Conservation (phyloP, 1,140 invertebrate species). For the Periplaneta americana region DNA sequence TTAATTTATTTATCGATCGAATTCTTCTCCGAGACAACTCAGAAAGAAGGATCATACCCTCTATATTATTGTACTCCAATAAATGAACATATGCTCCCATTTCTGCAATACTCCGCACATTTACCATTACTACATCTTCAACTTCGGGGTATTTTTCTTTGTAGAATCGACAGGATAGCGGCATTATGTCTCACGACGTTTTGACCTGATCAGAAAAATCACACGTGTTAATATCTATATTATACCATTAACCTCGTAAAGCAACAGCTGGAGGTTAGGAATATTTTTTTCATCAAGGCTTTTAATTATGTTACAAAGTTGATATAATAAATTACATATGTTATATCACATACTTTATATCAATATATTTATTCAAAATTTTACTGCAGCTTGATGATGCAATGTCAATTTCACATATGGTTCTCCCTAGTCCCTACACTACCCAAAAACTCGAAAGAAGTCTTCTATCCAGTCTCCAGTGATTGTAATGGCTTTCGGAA, state of each 20-base stretch:
- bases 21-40: slow-evolving; percentile 98
- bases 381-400: no score
- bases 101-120: slow-evolving; percentile 95
- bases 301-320: no score
- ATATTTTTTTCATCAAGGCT: not conserved
- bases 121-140: slow-evolving; percentile 99
- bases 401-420: no score
- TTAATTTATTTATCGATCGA: slow-evolving; percentile 98
- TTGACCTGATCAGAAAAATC: not conserved
- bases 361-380: no score
- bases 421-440: no score
- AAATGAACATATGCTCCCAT: slow-evolving; percentile 99
- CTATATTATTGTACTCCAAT: slow-evolving; percentile 98
- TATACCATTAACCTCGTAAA: no score
- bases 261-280: not conserved
- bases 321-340: no score
- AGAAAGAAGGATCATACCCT: slow-evolving; percentile 93
- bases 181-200: slow-evolving; percentile 53
- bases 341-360: no score
- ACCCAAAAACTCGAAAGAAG: no score
- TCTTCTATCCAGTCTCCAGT: no score
- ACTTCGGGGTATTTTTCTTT: slow-evolving; percentile 96
- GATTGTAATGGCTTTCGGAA: no score
- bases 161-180: slow-evolving; percentile 95
- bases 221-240: not conserved